Evolutionary conservation across 2,113 vertebrate genomes (phyloP), one percentile per base, ranked within the genome.

Genomic region (Plecturocebus donacophilus): DNA sequence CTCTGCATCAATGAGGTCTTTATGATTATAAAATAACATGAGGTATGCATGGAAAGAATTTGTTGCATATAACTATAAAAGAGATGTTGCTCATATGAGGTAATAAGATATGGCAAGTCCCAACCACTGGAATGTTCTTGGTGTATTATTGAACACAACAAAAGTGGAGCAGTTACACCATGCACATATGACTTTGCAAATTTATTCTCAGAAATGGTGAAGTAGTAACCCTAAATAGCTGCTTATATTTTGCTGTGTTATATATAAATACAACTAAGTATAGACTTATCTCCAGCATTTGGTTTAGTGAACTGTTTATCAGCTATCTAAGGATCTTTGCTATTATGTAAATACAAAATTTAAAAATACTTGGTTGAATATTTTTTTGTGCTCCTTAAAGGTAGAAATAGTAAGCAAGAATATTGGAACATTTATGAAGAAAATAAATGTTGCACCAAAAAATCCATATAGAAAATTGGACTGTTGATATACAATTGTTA

Each of bases 161-260:
- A 96, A 98, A 97, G 97, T 61, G 95, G 96, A 97, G 96, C 64
- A 91, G 81, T 96, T 95, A 95, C 95, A 76, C 58, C 95, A 92
- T 81, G 79, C 5, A 52, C 52, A 75, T 40, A 91, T 97, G 97
- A 98, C 96, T 92, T 77, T 77, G 94, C 73, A 86, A 90, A 94
- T 96, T 96, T 97, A 97, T 97, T 97, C 85, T 92, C 92, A 97
- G 97, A 96, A 94, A 88, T 47, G 61, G 68, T 97, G 97, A 97
- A 96, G 92, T 81, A 95, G 73, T 80, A 66, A 71, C 61, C 88
- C 66, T 84, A 93, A 98, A 97, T 98, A 98, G 71, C 66, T 73
- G 82, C 70, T 80, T 61, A 54, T 95, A 52, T 96, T 96, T 96
- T 96, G 38, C 82, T 91, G 77, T 93, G 95, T 88, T 90, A 90